Percentiles rank a stretch among this genome's conserved stretches.
Conservation (phyloP, 2,797 vertebrate genomes). For the Crocodylus rhombifer region DNA sequence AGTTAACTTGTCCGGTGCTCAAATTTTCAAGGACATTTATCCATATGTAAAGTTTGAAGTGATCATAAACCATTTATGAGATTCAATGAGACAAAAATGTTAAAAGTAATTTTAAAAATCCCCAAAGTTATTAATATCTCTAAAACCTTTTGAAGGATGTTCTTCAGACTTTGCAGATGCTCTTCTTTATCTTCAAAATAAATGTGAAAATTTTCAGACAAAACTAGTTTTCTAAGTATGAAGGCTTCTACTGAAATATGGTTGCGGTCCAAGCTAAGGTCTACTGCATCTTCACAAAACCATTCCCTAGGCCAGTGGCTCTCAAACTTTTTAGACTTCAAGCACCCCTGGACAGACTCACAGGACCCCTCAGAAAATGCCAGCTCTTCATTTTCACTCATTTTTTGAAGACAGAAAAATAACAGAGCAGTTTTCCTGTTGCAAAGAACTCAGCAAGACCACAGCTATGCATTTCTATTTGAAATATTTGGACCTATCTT, state of each 20-base stretch:
- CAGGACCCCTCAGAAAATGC: no score
- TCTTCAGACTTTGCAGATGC: background rate
- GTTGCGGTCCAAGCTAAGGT: background rate
- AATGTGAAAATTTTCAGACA: fast-evolving
- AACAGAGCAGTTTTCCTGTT: no score
- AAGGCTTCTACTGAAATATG: background rate
- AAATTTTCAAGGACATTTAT: constrained; percentile 22
- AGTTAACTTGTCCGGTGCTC: constrained; percentile 50
- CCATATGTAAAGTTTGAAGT: background rate
- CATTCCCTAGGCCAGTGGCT: no score
- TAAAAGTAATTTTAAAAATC: background rate
- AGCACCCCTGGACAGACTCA: no score
- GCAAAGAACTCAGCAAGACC: no score
- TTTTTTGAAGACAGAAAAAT: no score
- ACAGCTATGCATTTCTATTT: no score
- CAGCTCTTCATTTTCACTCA: no score
- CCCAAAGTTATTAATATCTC: background rate
- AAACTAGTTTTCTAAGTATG: fast-evolving
- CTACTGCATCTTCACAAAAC: background rate
- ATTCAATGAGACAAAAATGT: background rate
- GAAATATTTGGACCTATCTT: no score
- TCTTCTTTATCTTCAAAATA: background rate
- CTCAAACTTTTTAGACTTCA: no score
- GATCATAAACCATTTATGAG: background rate
- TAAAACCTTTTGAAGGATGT: fast-evolving